Evolutionary conservation across 2,888 invertebrate genomes (phyloP).

Genomic region (Stenichneumon culpator): DNA sequence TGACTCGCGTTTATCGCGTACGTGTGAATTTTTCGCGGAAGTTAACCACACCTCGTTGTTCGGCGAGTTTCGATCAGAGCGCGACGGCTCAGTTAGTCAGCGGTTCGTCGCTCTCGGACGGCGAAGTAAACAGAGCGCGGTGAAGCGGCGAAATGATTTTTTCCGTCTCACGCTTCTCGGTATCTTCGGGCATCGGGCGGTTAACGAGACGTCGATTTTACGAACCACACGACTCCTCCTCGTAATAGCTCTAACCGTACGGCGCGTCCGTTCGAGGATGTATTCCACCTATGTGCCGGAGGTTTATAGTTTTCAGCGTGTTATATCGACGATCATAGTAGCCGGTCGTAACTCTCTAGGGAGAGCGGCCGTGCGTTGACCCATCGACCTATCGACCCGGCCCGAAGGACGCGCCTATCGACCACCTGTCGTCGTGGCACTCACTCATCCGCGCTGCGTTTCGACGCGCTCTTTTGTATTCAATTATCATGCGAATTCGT

Average conservation of each 20-base stretch:
- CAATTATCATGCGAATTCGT: constrained; percentile 13
- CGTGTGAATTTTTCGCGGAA: background rate
- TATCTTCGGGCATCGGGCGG: constrained; percentile 7
- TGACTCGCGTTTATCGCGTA: background rate
- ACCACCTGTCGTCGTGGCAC: constrained; percentile 48
- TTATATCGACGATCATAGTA: constrained; percentile 1
- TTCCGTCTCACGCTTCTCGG: constrained; percentile 13
- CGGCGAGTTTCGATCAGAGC: background rate
- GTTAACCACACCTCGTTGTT: background rate
- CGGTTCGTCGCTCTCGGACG: constrained; percentile 7
- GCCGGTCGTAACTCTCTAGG: constrained; percentile 30
- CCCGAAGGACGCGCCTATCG: constrained; percentile 47
- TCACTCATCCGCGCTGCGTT: constrained; percentile 5
- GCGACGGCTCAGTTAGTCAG: background rate
- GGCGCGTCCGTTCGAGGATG: background rate
- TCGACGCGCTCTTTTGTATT: constrained; percentile 6
- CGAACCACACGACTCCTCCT: constrained; percentile 10
- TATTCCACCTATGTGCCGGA: background rate
- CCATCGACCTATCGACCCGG: constrained; percentile 57
- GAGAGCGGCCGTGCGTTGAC: constrained; percentile 34
- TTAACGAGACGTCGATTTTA: constrained; percentile 34
- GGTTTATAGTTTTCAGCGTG: constrained; percentile 33
- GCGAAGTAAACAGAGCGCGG: constrained; percentile 17
- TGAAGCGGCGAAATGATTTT: constrained; percentile 21
- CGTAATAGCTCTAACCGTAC: background rate